Evolutionary conservation across 1,140 invertebrate genomes (phyloP), one percentile per base, ranked within the genome.

Genomic region (Druon quercuslanigerum): DNA sequence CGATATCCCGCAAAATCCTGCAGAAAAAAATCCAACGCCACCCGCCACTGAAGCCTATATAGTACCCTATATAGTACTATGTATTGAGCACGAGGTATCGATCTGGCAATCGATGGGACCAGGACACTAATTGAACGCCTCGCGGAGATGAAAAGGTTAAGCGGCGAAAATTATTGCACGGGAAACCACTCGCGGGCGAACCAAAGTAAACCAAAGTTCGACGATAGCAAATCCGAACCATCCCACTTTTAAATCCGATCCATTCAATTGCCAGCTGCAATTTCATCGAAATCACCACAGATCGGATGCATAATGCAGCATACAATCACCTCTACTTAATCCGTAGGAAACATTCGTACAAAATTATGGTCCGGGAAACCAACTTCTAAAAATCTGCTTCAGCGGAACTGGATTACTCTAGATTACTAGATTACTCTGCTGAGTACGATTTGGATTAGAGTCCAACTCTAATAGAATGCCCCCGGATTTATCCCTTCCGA

Each of bases 1-100:
- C 57, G 73, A 60, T 74, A 66, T 74, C 56, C 73, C 13, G 57
- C 20, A 60, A 60, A 60, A 60, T 66, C 60, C 60, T 46, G 60
- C 60, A 13, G 13, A 20, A 20, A 33, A 33, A 33, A 33, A 33
- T 33, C 25, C 60, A 66, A 40, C 60, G 60, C 60, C 60, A 66
- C 60, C 60, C 33, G 25, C 40, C 40, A 5, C 25, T 33, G 60
- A 25, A 40, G 9, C 17, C 25, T 33, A 33, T 33, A 33, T 33
- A 33, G 25, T 20, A 19, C 60, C 40, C 60, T 7, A 33, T 16
- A 33, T 33, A 16, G 25, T 33, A 33, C 25, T 66, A 33, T 40
- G 25, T 66, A 66, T 14, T 66, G 9, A 40, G 60, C 60, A 66
- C 33, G 60, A 66, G 60, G 25, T 66, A 66, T 66, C 60, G 60